These are phyloP conservation scores for Pentalonia nigronervosa DNA, from an alignment of 1,140 invertebrate species.

Conservation along the genomic window DNA sequence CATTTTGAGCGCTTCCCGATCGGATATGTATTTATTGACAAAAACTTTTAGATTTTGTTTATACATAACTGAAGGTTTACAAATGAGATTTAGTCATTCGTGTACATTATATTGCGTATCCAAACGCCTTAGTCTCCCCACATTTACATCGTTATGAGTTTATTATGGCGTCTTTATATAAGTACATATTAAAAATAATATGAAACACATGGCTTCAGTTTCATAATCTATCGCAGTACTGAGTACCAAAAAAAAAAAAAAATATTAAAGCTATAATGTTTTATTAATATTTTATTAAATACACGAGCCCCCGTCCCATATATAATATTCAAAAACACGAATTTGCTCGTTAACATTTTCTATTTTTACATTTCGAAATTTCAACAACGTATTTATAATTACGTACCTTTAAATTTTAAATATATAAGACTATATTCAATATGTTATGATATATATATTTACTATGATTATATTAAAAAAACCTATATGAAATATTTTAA, in stretches of 20 bases:
- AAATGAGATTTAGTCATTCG: not conserved
- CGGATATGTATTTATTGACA: not conserved
- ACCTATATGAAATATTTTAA: not conserved
- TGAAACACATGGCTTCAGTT: not conserved
- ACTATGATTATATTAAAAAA: not conserved
- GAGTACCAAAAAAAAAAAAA: not conserved
- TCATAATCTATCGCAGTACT: not conserved
- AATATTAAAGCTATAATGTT: not conserved
- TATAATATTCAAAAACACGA: not conserved
- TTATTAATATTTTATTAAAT: not conserved
- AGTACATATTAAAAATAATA: not conserved
- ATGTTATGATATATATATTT: not conserved
- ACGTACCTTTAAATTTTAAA: not conserved
- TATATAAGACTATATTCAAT: not conserved
- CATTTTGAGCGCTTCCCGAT: not conserved
- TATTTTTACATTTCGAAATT: slow-evolving; percentile 34
- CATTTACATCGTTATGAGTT: not conserved
- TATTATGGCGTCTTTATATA: not conserved
- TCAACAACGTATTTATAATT: not conserved
- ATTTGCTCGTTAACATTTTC: not conserved
- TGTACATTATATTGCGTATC: not conserved
- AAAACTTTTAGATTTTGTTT: not conserved
- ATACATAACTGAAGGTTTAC: not conserved
- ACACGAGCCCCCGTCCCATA: not conserved
- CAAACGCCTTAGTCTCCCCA: not conserved